phyloP scores from a whole-genome alignment of 2,113 vertebrate genomes.

The Colossoma macropomum region DNA sequence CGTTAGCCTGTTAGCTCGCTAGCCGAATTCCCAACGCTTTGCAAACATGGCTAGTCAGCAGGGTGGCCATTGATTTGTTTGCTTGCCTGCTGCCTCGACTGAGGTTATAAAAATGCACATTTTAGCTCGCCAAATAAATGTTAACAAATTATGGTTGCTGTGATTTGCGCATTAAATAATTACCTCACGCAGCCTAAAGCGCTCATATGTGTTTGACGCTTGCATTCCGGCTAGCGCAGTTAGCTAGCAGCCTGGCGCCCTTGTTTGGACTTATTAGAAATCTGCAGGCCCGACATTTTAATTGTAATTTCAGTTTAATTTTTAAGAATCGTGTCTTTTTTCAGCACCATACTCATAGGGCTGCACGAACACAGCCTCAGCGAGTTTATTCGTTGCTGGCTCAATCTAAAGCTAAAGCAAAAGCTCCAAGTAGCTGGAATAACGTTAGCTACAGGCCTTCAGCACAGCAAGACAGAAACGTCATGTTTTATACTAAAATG shows the following conservation, averaged over 20 bases:
- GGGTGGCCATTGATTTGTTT: constrained; percentile 36
- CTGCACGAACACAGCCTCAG: too few species aligned
- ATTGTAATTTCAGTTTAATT: not conserved
- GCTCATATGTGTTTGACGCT: not conserved
- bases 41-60: constrained; percentile 20
- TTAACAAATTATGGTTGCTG: not conserved
- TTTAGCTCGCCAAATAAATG: not conserved
- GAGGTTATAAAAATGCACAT: not conserved
- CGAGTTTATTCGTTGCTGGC: constrained; percentile 7
- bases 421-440: not conserved
- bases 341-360: not conserved
- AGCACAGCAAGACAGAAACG: not conserved
- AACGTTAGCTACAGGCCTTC: not conserved
- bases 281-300: not conserved
- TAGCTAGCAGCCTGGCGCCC: not conserved
- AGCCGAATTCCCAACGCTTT: not conserved
- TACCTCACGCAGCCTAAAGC: not conserved
- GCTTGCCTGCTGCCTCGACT: not conserved
- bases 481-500: not conserved
- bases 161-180: not conserved
- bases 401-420: not conserved
- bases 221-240: not conserved
- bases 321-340: not conserved
- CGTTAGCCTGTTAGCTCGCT: not conserved
- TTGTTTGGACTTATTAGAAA: not conserved